Evolutionary conservation across 2,113 vertebrate genomes (phyloP).

Genomic region (Mesitornis unicolor): DNA sequence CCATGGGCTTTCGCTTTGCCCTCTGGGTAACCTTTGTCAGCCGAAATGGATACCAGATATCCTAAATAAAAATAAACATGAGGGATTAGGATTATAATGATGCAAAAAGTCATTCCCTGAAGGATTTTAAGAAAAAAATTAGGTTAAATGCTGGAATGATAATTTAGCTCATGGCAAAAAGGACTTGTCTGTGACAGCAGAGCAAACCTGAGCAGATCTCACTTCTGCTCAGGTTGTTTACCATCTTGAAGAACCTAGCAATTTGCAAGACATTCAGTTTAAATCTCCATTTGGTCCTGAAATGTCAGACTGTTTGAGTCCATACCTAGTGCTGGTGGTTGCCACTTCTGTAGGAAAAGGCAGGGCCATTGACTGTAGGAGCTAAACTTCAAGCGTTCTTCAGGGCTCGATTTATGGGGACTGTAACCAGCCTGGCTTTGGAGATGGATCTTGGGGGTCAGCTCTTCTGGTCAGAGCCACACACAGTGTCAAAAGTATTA

Average conservation of each 20-base stretch:
- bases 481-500: not conserved
- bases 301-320: not conserved
- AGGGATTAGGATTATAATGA: not conserved
- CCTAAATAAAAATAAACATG: not conserved
- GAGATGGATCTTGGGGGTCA: not conserved
- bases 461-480: not conserved
- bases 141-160: not conserved
- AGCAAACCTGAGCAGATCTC: not conserved
- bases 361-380: fast-evolving
- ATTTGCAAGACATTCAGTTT: not conserved
- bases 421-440: not conserved
- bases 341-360: not conserved
- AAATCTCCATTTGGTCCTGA: not conserved
- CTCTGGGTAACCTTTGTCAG: not conserved
- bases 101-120: not conserved
- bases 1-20: not conserved
- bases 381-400: not conserved
- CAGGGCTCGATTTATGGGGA: not conserved
- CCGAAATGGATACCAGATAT: not conserved
- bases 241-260: not conserved
- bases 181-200: not conserved
- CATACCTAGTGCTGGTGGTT: not conserved
- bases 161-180: not conserved
- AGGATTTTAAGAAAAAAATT: not conserved
- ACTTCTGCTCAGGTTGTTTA: not conserved